Evolutionary conservation across 1,140 invertebrate genomes (phyloP).

Genomic region (Drosophila eugracilis): DNA sequence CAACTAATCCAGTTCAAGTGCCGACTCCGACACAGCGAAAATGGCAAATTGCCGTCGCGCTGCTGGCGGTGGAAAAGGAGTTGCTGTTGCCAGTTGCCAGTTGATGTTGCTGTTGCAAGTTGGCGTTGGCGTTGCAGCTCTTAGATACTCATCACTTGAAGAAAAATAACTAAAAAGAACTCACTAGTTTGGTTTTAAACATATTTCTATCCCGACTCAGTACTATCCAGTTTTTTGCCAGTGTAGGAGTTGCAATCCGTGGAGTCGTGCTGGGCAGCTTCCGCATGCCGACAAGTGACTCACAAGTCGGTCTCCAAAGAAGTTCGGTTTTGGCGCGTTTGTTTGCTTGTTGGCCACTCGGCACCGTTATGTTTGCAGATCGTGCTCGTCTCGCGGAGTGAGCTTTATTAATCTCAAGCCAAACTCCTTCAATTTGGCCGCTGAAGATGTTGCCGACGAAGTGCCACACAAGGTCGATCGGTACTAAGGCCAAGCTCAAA

Average conservation of each 20-base stretch:
- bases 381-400: conserved; percentile 37
- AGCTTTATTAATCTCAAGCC: conserved; percentile 69
- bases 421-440: conserved; percentile 37
- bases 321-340: conserved; percentile 64
- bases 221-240: not conserved
- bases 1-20: conserved; percentile 81
- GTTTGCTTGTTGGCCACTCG: conserved; percentile 50
- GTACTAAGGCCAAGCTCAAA: conserved; percentile 25
- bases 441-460: conserved; percentile 42
- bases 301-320: conserved; percentile 38
- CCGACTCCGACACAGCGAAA: conserved; percentile 61
- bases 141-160: not conserved
- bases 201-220: no score
- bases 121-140: conserved; percentile 57
- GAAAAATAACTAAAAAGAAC: not conserved
- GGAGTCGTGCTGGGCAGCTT: conserved; percentile 70
- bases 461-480: conserved; percentile 37
- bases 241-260: conserved; percentile 1
- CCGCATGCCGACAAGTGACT: conserved; percentile 79
- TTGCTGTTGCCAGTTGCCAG: conserved; percentile 14
- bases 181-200: no score
- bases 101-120: conserved; percentile 2
- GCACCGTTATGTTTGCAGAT: conserved; percentile 74
- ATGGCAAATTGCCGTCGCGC: conserved; percentile 75
- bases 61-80: conserved; percentile 25